These are phyloP conservation scores for Dendrocincla tyrannina DNA, from an alignment of 2,797 vertebrate species.

Conservation along the genomic window DNA sequence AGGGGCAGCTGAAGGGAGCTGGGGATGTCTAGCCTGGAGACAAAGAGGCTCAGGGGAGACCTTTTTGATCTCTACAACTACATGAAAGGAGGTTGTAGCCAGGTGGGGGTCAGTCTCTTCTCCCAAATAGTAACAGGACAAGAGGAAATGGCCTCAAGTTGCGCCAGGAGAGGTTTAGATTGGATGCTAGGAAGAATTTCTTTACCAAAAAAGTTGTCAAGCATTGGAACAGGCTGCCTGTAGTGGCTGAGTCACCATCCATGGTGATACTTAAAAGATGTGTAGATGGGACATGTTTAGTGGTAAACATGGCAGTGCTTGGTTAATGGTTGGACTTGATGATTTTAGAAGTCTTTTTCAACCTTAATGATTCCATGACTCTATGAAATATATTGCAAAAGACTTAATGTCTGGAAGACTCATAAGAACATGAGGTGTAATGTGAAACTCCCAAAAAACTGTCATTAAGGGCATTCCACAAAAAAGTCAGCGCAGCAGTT, in stretches of 20 bases:
- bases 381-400: not conserved
- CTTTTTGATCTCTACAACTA: not conserved
- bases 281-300: not conserved
- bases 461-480: not conserved
- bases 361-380: not conserved
- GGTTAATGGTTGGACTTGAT: not conserved
- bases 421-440: not conserved
- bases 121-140: not conserved
- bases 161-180: not conserved
- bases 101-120: not conserved
- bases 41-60: not conserved
- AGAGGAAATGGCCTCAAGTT: not conserved
- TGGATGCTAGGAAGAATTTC: not conserved
- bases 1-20: not conserved
- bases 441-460: constrained; percentile 13
- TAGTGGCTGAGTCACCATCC: not conserved
- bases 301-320: not conserved
- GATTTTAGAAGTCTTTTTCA: not conserved
- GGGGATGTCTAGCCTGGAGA: not conserved
- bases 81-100: not conserved
- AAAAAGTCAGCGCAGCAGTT: not conserved
- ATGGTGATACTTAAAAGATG: not conserved
- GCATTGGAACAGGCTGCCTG: not conserved
- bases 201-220: not conserved
- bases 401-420: not conserved